A percentile compares a stretch with the other conserved stretches of the same genome.
phyloP scores from a whole-genome alignment of 2,888 invertebrate genomes.

The Nymphalis urticae region DNA sequence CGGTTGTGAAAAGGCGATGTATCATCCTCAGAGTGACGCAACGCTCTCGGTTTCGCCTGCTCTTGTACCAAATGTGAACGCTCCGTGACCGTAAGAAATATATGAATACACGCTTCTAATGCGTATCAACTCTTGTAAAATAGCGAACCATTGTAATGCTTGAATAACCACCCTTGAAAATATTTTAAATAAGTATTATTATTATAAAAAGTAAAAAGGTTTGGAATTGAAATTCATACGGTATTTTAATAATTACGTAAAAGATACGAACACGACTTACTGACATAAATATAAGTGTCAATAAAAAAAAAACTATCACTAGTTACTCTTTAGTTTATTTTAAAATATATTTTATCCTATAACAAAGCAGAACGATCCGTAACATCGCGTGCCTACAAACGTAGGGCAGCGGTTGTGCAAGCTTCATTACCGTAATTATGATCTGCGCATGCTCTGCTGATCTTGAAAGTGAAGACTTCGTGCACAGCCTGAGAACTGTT shows the following conservation, averaged over 20 bases:
- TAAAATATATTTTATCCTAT: conserved; percentile 19
- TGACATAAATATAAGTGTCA: too few species aligned
- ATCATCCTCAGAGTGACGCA: conserved; percentile 69
- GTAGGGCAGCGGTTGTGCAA: conserved; percentile 63
- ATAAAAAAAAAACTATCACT: neutral
- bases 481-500: conserved; percentile 59
- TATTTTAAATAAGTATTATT: neutral
- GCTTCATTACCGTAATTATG: conserved; percentile 76
- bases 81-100: conserved; percentile 74
- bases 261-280: too few species aligned
- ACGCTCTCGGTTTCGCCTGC: conserved; percentile 78
- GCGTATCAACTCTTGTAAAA: conserved; percentile 45
- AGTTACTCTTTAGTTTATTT: neutral
- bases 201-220: neutral
- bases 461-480: conserved; percentile 82
- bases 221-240: too few species aligned
- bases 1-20: conserved; percentile 61
- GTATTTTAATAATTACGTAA: too few species aligned
- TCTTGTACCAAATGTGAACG: conserved; percentile 76
- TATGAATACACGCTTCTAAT: conserved; percentile 69
- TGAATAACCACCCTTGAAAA: conserved; percentile 32
- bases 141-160: conserved; percentile 22
- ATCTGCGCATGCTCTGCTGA: conserved; percentile 71
- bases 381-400: conserved; percentile 54
- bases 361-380: conserved; percentile 39